phyloP scores from a whole-genome alignment of 2,888 invertebrate genomes.

The Brachyopa scutellaris region DNA sequence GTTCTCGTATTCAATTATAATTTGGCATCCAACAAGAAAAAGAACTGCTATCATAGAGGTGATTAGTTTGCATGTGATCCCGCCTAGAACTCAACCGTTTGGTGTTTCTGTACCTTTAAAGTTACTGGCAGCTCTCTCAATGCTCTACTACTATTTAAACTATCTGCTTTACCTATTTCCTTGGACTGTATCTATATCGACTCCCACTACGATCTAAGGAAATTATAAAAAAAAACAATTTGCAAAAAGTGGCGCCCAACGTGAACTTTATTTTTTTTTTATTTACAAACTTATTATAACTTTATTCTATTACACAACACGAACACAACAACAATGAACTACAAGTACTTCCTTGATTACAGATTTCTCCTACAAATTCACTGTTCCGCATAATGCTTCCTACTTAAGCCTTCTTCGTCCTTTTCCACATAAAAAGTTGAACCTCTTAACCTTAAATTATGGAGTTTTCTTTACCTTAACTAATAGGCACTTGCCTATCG shows the following conservation, averaged over 20 bases:
- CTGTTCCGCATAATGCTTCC: constrained; percentile 50
- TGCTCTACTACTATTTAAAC: too few species aligned
- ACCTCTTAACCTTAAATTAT: constrained; percentile 45
- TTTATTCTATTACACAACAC: not conserved
- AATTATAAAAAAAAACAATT: too few species aligned
- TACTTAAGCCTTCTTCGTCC: constrained; percentile 9
- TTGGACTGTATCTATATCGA: too few species aligned
- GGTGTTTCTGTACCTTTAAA: too few species aligned
- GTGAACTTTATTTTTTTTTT: not conserved
- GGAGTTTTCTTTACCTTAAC: constrained; percentile 29
- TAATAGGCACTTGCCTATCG: constrained; percentile 30
- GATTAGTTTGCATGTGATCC: too few species aligned
- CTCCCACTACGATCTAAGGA: too few species aligned
- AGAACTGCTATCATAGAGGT: too few species aligned
- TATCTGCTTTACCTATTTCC: too few species aligned
- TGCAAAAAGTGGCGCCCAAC: not conserved
- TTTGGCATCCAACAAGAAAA: too few species aligned
- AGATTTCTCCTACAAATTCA: constrained; percentile 6
- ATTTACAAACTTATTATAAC: not conserved
- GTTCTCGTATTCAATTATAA: too few species aligned
- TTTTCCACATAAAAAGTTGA: constrained; percentile 19
- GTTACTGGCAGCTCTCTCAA: too few species aligned
- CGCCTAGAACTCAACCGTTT: too few species aligned
- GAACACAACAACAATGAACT: constrained; percentile 2
- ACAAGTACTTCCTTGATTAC: not conserved